These are phyloP conservation scores for Motacilla alba DNA, from an alignment of 2,113 vertebrate species.

Conservation along the genomic window DNA sequence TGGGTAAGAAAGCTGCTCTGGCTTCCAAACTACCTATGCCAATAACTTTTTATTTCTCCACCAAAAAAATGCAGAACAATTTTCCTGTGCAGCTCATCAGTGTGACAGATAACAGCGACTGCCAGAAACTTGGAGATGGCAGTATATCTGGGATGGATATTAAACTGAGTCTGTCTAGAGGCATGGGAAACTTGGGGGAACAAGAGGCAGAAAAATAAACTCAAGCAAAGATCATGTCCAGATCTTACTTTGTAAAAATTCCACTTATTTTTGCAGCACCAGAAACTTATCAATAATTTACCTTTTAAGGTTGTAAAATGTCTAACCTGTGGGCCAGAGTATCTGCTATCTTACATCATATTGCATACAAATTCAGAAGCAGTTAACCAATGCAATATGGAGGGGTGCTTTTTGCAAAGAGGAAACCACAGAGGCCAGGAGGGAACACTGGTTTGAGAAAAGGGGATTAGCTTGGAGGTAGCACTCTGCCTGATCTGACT, in stretches of 20 bases:
- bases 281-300: constrained; percentile 6
- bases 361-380: not conserved
- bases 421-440: constrained; percentile 13
- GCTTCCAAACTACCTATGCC: constrained; percentile 40
- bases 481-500: not conserved
- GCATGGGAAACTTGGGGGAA: not conserved
- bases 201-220: not conserved
- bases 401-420: not conserved
- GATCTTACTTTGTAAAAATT: constrained; percentile 22
- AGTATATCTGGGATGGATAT: not conserved
- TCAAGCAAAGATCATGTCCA: not conserved
- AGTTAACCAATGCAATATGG: constrained; percentile 4
- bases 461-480: not conserved
- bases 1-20: constrained; percentile 39
- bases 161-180: not conserved
- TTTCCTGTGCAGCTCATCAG: not conserved
- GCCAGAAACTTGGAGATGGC: constrained; percentile 26
- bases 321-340: not conserved
- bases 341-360: not conserved
- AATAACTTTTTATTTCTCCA: constrained; percentile 45
- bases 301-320: not conserved
- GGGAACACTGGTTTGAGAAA: not conserved
- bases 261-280: not conserved
- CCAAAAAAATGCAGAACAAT: not conserved
- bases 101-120: not conserved